Conservation (phyloP, 1,140 invertebrate species). For the Cepaea nemoralis region DNA sequence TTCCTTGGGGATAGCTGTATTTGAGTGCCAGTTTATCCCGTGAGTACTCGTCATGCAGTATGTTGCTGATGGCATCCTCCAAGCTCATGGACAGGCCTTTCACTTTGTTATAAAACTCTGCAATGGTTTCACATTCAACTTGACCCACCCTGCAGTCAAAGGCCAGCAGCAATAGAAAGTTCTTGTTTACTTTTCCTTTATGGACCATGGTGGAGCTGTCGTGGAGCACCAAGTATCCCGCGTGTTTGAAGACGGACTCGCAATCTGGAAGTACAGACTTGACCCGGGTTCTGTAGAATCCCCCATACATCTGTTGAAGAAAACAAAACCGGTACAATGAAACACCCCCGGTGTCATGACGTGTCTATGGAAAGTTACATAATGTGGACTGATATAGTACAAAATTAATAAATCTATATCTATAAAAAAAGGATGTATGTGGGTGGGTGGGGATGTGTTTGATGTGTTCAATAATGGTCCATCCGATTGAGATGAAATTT, state of each 20-base stretch:
- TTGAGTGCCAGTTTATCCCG: not conserved
- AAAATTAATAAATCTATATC: no score
- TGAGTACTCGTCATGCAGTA: not conserved
- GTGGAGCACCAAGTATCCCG: conserved; percentile 35
- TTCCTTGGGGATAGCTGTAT: not conserved
- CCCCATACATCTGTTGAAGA: conserved; percentile 41
- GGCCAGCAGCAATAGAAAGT: conserved; percentile 25
- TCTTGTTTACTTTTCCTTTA: not conserved
- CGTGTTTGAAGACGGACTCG: conserved; percentile 34
- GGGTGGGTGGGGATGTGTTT: no score
- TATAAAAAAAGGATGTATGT: no score
- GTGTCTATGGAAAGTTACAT: no score
- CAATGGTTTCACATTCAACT: conserved; percentile 24
- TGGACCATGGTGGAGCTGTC: conserved; percentile 5
- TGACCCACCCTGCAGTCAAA: conserved; percentile 43
- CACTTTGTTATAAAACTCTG: conserved; percentile 39
- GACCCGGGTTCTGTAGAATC: conserved; percentile 41
- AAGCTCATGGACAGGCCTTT: not conserved
- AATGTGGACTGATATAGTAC: no score
- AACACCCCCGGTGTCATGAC: no score
- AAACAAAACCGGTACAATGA: no score
- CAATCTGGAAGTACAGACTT: conserved; percentile 36
- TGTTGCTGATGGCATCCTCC: conserved; percentile 10
- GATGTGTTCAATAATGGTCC: no score
- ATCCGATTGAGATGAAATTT: no score